Conservation (phyloP, 2,888 invertebrate genomes). For the Anticlea derivata region DNA sequence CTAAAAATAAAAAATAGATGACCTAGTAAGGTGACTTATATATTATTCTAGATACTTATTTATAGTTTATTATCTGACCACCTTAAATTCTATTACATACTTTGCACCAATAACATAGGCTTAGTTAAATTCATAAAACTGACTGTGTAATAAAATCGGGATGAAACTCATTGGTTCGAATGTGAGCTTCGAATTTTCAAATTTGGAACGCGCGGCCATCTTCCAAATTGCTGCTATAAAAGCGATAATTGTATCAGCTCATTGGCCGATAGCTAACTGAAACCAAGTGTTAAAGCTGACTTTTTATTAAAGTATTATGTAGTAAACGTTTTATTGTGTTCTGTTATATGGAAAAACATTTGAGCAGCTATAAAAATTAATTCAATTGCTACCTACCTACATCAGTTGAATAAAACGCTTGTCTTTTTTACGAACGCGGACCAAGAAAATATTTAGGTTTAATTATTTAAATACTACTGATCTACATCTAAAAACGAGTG, state of each 20-base stretch:
- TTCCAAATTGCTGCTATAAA: slow-evolving; percentile 76
- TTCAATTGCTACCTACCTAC: not conserved
- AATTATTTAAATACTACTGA: too few species aligned
- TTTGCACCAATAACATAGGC: slow-evolving; percentile 13
- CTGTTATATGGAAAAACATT: slow-evolving; percentile 3
- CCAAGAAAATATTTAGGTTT: slow-evolving; percentile 2
- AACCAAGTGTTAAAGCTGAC: slow-evolving; percentile 59
- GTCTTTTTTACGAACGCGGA: not conserved
- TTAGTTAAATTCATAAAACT: slow-evolving; percentile 29
- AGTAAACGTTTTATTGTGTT: slow-evolving; percentile 33
- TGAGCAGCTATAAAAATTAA: slow-evolving; percentile 1
- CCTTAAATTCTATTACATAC: slow-evolving; percentile 16
- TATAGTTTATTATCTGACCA: too few species aligned
- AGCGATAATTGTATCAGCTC: slow-evolving; percentile 75
- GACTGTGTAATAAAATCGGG: slow-evolving; percentile 65
- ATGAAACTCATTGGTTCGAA: slow-evolving; percentile 71
- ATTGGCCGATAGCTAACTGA: slow-evolving; percentile 77
- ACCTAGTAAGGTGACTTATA: too few species aligned
- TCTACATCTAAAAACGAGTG: too few species aligned
- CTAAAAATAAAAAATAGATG: too few species aligned
- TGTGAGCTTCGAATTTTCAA: slow-evolving; percentile 68
- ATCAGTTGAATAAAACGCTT: slow-evolving; percentile 1
- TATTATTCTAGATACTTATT: too few species aligned
- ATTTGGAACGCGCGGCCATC: slow-evolving; percentile 71
- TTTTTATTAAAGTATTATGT: slow-evolving; percentile 30